Evolutionary conservation across 2,888 invertebrate species (phyloP).

Genomic region (Drosophila picticornis): DNA sequence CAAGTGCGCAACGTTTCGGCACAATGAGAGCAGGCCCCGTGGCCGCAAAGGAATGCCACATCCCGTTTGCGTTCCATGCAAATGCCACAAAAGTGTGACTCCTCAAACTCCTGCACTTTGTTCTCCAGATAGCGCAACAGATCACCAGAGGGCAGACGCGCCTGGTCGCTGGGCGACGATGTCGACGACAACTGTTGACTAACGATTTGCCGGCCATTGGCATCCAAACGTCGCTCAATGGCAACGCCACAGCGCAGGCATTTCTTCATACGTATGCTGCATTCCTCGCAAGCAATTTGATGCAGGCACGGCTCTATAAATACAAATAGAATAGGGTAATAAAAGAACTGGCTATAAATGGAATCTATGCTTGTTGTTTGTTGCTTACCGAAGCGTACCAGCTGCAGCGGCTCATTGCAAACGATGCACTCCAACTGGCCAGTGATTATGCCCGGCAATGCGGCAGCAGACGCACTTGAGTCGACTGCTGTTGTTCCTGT

Average conservation of each 20-base stretch:
- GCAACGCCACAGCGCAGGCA: constrained; percentile 89
- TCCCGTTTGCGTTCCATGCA: constrained; percentile 94
- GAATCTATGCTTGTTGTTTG: neutral
- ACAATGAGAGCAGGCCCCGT: constrained; percentile 93
- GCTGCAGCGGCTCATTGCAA: constrained; percentile 89
- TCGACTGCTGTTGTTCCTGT: constrained; percentile 18
- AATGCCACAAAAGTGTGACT: constrained; percentile 93
- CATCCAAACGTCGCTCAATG: constrained; percentile 87
- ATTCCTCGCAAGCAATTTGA: constrained; percentile 90
- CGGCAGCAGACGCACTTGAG: constrained; percentile 19
- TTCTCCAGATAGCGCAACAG: constrained; percentile 89
- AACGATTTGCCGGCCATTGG: constrained; percentile 86
- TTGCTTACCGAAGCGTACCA: constrained; percentile 86
- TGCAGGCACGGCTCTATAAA: constrained; percentile 90
- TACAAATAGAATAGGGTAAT: neutral
- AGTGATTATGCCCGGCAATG: constrained; percentile 41
- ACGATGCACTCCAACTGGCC: constrained; percentile 88
- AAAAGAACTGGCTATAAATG: neutral
- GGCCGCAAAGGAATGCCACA: constrained; percentile 95
- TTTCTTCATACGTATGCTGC: constrained; percentile 91
- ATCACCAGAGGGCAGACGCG: constrained; percentile 88
- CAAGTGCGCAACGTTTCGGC: constrained; percentile 92
- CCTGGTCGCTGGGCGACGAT: constrained; percentile 83
- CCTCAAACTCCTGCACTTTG: constrained; percentile 94
- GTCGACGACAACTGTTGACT: constrained; percentile 55